Conservation (phyloP, 2,888 invertebrate genomes). For the Griposia aprilina region DNA sequence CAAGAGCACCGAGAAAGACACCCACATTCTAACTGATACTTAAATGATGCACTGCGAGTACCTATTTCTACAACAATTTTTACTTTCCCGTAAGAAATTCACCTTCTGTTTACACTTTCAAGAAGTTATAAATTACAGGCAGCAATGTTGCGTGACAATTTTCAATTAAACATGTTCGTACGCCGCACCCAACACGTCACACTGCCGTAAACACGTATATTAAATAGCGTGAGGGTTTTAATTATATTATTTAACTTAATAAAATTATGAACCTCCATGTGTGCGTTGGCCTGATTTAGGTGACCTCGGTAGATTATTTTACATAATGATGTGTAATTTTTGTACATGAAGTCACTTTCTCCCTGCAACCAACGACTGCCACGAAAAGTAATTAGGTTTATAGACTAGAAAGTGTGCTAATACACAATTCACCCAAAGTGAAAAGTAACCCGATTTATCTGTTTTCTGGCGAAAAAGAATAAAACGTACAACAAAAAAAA, state of each 20-base stretch:
- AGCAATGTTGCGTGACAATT: slow-evolving; percentile 73
- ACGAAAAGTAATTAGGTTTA: background rate
- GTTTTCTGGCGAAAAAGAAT: background rate
- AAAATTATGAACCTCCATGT: slow-evolving; percentile 64
- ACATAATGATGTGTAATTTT: slow-evolving; percentile 27
- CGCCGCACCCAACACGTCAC: slow-evolving; percentile 70
- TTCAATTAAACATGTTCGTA: slow-evolving; percentile 74
- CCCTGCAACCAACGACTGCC: background rate
- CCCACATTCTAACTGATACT: background rate
- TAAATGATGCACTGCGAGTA: too few relatives aligned
- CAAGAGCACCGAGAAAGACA: background rate
- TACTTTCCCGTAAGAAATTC: background rate
- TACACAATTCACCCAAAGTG: background rate
- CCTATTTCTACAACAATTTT: background rate
- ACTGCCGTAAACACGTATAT: slow-evolving; percentile 70
- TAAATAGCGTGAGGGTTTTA: slow-evolving; percentile 70
- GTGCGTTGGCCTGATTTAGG: slow-evolving; percentile 62
- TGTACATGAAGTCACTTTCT: background rate
- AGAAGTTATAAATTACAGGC: slow-evolving; percentile 54
- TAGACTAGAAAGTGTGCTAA: background rate
- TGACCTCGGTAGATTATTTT: slow-evolving; percentile 52
- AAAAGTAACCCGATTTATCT: background rate
- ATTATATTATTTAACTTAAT: slow-evolving; percentile 69
- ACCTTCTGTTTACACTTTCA: slow-evolving; percentile 42
- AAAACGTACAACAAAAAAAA: background rate